phyloP scores from a whole-genome alignment of 2,888 invertebrate genomes.

The Lottia scabra region DNA sequence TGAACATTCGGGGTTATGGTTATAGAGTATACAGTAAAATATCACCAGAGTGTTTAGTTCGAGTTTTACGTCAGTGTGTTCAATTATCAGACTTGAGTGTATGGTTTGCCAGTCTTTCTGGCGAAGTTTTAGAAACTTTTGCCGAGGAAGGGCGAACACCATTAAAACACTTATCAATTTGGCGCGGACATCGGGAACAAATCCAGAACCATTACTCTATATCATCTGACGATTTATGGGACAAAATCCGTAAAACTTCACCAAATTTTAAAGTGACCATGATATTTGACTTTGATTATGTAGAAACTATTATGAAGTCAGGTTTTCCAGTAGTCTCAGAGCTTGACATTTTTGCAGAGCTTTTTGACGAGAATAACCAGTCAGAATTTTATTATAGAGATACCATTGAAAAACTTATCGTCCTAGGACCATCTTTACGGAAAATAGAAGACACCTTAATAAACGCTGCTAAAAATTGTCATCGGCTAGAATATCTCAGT shows the following conservation, averaged over 20 bases:
- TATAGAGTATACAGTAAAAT: conserved; percentile 63
- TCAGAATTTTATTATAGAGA: conserved; percentile 53
- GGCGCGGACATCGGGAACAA: conserved; percentile 62
- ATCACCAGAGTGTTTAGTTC: conserved; percentile 48
- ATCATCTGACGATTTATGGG: conserved; percentile 56
- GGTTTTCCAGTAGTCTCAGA: conserved; percentile 61
- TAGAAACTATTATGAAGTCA: conserved; percentile 59
- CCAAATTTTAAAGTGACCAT: conserved; percentile 61
- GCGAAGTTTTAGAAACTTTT: conserved; percentile 55
- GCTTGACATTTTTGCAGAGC: conserved; percentile 62
- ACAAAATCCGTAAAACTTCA: conserved; percentile 31
- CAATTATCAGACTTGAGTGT: conserved; percentile 53
- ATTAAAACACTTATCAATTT: conserved; percentile 54
- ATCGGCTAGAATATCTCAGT: conserved; percentile 44
- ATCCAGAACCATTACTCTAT: conserved; percentile 57
- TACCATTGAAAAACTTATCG: conserved; percentile 55
- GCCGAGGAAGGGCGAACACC: conserved; percentile 45
- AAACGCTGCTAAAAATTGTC: conserved; percentile 47
- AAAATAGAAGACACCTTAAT: conserved; percentile 56
- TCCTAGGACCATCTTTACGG: conserved; percentile 55
- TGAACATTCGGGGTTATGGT: conserved; percentile 63
- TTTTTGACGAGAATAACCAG: conserved; percentile 56
- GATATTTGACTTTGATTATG: conserved; percentile 64
- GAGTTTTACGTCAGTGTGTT: conserved; percentile 54
- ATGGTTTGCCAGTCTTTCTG: conserved; percentile 57